Evolutionary conservation across 2,797 vertebrate species (phyloP).

Genomic region (Pseudochaenichthys georgianus): DNA sequence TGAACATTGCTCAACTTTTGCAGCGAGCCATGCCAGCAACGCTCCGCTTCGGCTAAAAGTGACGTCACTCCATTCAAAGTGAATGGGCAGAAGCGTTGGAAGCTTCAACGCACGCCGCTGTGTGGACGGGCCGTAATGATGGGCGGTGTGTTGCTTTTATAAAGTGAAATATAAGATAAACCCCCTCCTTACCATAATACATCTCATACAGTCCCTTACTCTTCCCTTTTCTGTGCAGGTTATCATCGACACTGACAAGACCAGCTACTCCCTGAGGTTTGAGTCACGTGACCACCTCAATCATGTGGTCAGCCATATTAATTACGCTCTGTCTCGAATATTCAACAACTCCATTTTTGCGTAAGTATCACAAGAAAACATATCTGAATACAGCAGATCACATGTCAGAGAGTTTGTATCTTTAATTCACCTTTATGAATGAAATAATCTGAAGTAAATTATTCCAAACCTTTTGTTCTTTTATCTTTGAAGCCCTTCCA

Average conservation of each 20-base stretch:
- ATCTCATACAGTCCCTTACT: conserved; percentile 6
- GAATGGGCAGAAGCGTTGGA: no score
- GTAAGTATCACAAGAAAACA: conserved; percentile 69
- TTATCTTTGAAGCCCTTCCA: conserved; percentile 84
- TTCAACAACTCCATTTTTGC: conserved; percentile 89
- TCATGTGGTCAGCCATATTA: conserved; percentile 88
- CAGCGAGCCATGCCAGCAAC: no score
- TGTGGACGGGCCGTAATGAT: not conserved
- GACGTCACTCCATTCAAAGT: no score
- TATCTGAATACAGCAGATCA: not conserved
- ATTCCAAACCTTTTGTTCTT: conserved; percentile 36
- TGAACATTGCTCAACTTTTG: no score
- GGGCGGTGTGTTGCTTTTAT: not conserved
- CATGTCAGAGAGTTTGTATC: no score
- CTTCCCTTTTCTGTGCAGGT: conserved; percentile 74
- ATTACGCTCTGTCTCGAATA: conserved; percentile 88
- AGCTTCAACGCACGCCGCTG: no score
- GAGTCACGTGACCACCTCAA: conserved; percentile 86
- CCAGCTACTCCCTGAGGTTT: conserved; percentile 85
- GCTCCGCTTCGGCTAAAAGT: no score
- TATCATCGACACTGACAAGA: conserved; percentile 89
- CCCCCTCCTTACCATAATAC: not conserved
- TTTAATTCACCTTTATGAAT: conserved; percentile 30
- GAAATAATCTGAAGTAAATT: conserved; percentile 28
- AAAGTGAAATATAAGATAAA: not conserved